Evolutionary conservation across 2,888 invertebrate genomes (phyloP), one percentile per base, ranked within the genome.

Genomic region (Oeneis ivallda): DNA sequence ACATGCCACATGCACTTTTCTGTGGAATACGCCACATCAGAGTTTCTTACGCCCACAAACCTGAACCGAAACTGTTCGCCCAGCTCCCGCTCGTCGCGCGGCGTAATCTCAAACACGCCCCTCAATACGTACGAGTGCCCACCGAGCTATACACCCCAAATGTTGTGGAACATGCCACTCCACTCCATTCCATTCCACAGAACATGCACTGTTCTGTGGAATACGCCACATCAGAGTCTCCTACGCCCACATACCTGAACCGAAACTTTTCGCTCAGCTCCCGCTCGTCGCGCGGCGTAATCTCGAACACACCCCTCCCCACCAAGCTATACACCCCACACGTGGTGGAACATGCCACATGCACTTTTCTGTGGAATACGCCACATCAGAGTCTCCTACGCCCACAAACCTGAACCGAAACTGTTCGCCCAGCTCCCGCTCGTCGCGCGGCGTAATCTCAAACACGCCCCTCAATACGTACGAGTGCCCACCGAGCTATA

Each of bases 41-140:
- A n/a, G n/a, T n/a, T n/a, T n/a, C n/a, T n/a, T n/a, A n/a, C n/a
- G n/a, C n/a, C n/a, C n/a, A 34, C 62, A 50, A 83, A 97, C 98
- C 97, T 96, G 94, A 97, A 98, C 85, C 98, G 96, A 92, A 99
- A 99, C 88, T 99, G 98, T 78, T 98, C 99, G 37, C 99, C 99
- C 60, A 99, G 92, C 84, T 99, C 99, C 77, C 97, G 96, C 73
- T 98, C 97, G 93, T 99, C 98, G 72, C 96, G 93, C 26, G 99
- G 99, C 71, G 95, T 92, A 77, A 99, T 99, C 92, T 98, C 98
- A 93, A 99, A 99, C 70, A 99, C 97, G 56, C 99, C 99, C 57
- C 98, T 97, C 92, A 98, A 98, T 1, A 97, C 96, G 92, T 97
- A 98, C 56, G 98, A 98, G 87, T 99, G 99, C 0, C 99, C 99